Conservation (phyloP, 2,797 vertebrate species). For the Falco novaeseelandiae region DNA sequence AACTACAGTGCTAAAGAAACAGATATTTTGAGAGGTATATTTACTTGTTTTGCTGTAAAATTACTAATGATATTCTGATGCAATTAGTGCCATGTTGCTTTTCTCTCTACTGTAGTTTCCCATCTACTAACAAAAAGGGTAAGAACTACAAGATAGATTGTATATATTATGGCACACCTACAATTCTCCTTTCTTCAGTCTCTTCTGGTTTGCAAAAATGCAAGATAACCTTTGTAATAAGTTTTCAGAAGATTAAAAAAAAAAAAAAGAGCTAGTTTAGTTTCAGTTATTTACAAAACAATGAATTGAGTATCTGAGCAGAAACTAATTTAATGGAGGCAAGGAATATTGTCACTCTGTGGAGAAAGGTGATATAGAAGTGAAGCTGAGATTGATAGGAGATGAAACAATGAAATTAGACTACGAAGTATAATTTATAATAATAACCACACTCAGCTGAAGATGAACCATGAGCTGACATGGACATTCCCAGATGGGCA, state of each 20-base stretch:
- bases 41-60: background rate
- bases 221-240: background rate
- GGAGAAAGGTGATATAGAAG: background rate
- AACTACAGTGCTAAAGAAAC: background rate
- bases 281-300: background rate
- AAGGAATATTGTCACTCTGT: background rate
- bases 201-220: background rate
- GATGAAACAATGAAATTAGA: conserved; percentile 11
- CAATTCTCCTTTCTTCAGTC: background rate
- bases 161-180: background rate
- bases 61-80: background rate
- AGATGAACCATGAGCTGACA: background rate
- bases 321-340: background rate
- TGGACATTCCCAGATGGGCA: background rate
- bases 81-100: background rate
- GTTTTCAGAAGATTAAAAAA: background rate
- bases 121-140: background rate
- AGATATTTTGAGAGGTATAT: background rate
- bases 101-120: background rate
- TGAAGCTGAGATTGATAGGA: background rate
- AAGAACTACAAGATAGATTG: background rate
- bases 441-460: background rate
- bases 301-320: background rate
- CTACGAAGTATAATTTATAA: background rate
- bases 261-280: background rate